Evolutionary conservation across 2,888 invertebrate genomes (phyloP), one percentile per base, ranked within the genome.

Genomic region (Mesorhabditis sp.): DNA sequence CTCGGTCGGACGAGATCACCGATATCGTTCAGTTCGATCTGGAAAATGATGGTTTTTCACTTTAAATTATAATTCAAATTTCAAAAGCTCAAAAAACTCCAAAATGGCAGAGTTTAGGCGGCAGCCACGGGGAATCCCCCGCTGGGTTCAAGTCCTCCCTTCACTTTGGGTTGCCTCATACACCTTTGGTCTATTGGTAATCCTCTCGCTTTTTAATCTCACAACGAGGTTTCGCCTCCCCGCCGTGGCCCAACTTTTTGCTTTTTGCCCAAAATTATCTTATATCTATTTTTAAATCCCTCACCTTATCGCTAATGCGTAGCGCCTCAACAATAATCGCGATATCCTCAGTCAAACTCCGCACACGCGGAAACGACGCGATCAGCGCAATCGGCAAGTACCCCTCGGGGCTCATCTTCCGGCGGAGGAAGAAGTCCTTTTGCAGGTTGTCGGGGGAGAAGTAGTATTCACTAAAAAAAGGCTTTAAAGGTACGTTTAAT

Each of bases 371-470:
- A 89, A 98, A 98, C 28, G 95, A 94, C 70, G 95, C 95, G 77
- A 98, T 94, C 76, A 97, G 88, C 73, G 92, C 91, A 65, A 98
- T 91, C 0, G 95, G 94, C 76, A 97, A 90, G 85, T 92, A 97
- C 69, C 98, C 98, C 13, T 94, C 92, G 4, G 90, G 87, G 82
- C 94, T 93, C 98, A 98, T 98, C 90, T 95, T 95, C 81, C 95
- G 91, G 45, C 97, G 91, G 77, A 98, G 90, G 89, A 94, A 98
- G 89, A 96, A 94, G 86, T 98, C 98, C 82, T 93, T 91, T 81
- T 92, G 91, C 70, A 98, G 89, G 89, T 98, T 98, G 85, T 95
- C 95, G 78, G 92, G 92, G 82, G 95, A 95, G 89, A 98, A 97
- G 90, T 98, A 98, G 89, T 98, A 98, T 88, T 98, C 97, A 86